Evolutionary conservation across 2,797 vertebrate species (phyloP).

Genomic region (Apogon talboti): DNA sequence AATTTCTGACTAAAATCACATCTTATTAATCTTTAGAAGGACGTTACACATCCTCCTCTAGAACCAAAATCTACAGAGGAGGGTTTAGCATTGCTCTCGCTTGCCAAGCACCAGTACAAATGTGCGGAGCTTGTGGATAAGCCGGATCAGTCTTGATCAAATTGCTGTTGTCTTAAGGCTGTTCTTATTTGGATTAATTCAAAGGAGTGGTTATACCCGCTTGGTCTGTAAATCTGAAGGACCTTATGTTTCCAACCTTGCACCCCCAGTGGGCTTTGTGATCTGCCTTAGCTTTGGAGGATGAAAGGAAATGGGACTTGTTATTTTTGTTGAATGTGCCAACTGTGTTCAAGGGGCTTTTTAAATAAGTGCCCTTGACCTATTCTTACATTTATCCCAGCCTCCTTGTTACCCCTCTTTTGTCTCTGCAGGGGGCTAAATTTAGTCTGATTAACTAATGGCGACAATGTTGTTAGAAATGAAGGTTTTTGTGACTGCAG

Average conservation of each 20-base stretch:
- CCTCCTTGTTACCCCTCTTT: slow-evolving; percentile 79
- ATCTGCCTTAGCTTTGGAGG: slow-evolving; percentile 73
- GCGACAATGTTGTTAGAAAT: slow-evolving; percentile 87
- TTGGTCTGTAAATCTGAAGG: slow-evolving; percentile 68
- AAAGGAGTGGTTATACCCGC: slow-evolving; percentile 61
- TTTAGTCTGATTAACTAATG: slow-evolving; percentile 94
- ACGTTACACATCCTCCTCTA: slow-evolving; percentile 41
- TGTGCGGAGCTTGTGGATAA: slow-evolving; percentile 62
- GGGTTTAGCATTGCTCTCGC: slow-evolving; percentile 31
- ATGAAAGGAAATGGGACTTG: slow-evolving; percentile 75
- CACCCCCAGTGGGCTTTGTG: slow-evolving; percentile 58
- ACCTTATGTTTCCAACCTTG: slow-evolving; percentile 63
- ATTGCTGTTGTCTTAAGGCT: slow-evolving; percentile 73
- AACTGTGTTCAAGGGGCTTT: slow-evolving; percentile 74
- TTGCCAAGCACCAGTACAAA: slow-evolving; percentile 47
- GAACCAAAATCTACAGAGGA: slow-evolving; percentile 25
- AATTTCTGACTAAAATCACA: slow-evolving; percentile 35
- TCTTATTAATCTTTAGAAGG: slow-evolving; percentile 36
- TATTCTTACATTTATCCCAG: slow-evolving; percentile 64
- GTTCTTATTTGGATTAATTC: slow-evolving; percentile 79
- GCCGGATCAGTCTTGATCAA: slow-evolving; percentile 77
- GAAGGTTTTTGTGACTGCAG: slow-evolving; percentile 76
- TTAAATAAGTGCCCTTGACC: slow-evolving; percentile 74
- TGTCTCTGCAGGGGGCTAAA: slow-evolving; percentile 84
- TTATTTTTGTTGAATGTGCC: slow-evolving; percentile 67